Evolutionary conservation across 2,888 invertebrate genomes (phyloP).

Genomic region (Hirtodrosophila histrioides): DNA sequence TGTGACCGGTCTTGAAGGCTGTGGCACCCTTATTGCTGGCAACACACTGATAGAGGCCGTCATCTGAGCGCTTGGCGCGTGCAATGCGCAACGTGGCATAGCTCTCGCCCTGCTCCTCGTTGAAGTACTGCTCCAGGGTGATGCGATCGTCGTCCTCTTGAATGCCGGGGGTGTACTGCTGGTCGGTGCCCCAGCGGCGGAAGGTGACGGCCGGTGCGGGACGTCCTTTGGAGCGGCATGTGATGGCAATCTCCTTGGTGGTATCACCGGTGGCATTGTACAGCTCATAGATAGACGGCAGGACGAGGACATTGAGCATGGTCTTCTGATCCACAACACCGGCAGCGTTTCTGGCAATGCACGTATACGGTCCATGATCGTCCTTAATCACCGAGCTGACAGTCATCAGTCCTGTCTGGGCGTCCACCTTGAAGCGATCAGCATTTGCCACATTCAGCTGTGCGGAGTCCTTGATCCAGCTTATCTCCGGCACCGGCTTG

Average conservation of each 20-base stretch:
- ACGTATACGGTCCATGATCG: slow-evolving; percentile 92
- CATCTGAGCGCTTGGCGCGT: slow-evolving; percentile 89
- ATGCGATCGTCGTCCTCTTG: slow-evolving; percentile 89
- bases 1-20: slow-evolving; percentile 91
- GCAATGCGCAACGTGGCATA: slow-evolving; percentile 89
- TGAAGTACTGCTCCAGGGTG: slow-evolving; percentile 86
- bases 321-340: slow-evolving; percentile 89
- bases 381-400: slow-evolving; percentile 90
- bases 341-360: slow-evolving; percentile 92
- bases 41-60: slow-evolving; percentile 94
- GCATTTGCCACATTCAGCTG: slow-evolving; percentile 90
- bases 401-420: slow-evolving; percentile 89
- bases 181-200: slow-evolving; percentile 89
- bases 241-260: slow-evolving; percentile 87
- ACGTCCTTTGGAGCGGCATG: slow-evolving; percentile 91
- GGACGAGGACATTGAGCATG: slow-evolving; percentile 90
- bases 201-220: slow-evolving; percentile 93
- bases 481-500: slow-evolving; percentile 92
- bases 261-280: slow-evolving; percentile 89
- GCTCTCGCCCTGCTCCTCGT: slow-evolving; percentile 86
- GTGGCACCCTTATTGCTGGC: slow-evolving; percentile 92
- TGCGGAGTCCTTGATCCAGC: slow-evolving; percentile 91
- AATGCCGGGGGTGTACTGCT: slow-evolving; percentile 87
- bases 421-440: slow-evolving; percentile 87
- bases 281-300: slow-evolving; percentile 92